Percentiles rank a stretch among this genome's conserved stretches.
Conservation (phyloP, 2,797 vertebrate genomes). For the Linurgus olivaceus region DNA sequence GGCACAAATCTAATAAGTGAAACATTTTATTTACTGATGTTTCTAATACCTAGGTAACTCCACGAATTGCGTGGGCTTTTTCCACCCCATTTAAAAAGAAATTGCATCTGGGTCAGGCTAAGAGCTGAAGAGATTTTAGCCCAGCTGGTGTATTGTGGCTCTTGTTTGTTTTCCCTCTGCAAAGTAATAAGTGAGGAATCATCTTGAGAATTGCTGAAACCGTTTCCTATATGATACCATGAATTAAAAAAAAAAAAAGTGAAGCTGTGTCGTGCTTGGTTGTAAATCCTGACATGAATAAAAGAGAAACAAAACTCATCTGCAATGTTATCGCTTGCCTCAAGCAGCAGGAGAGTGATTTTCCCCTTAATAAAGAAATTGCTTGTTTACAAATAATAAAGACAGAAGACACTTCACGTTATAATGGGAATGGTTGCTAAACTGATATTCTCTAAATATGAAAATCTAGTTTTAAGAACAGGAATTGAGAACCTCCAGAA, state of each 20-base stretch:
- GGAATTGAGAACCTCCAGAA: background rate
- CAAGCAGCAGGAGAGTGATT: background rate
- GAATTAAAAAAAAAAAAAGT: background rate
- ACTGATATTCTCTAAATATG: background rate
- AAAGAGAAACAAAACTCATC: background rate
- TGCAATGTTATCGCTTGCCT: background rate
- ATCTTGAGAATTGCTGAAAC: background rate
- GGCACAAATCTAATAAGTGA: background rate
- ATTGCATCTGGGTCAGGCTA: background rate
- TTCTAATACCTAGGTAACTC: background rate
- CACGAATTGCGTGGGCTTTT: background rate
- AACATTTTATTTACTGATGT: background rate
- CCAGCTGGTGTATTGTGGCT: background rate
- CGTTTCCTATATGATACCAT: background rate
- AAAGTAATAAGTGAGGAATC: background rate
- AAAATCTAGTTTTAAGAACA: background rate
- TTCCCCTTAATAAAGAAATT: background rate
- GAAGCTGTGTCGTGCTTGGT: background rate
- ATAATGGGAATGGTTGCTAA: background rate
- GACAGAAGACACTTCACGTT: background rate
- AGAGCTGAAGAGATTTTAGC: conserved; percentile 19
- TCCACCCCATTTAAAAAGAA: background rate
- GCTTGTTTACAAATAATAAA: background rate
- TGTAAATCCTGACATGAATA: background rate
- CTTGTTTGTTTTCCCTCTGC: background rate